Percentiles rank a stretch among this genome's conserved stretches.
Conservation (phyloP, 1,140 invertebrate species). For the Latrodectus geometricus region DNA sequence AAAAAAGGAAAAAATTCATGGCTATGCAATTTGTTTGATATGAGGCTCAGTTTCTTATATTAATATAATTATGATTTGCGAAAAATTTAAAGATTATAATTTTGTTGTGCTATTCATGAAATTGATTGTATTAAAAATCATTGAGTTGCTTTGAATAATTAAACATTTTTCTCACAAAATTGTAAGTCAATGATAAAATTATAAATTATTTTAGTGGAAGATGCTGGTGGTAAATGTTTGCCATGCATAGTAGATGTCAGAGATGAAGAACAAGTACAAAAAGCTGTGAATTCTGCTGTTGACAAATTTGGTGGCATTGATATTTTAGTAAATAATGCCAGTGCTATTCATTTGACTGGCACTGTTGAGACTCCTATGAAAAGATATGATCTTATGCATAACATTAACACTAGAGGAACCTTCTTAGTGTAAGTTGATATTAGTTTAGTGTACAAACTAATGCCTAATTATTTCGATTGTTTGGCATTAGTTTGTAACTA, state of each 20-base stretch:
- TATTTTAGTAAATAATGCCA: slow-evolving; percentile 95
- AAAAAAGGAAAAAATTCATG: no score
- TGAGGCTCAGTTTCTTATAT: no score
- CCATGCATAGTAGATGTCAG: slow-evolving; percentile 95
- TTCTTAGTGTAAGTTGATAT: slow-evolving; percentile 83
- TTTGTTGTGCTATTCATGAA: no score
- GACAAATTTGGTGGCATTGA: slow-evolving; percentile 97
- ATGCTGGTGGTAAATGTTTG: slow-evolving; percentile 87
- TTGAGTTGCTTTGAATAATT: slow-evolving; percentile 22
- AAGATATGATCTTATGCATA: slow-evolving; percentile 93
- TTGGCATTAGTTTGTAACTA: no score
- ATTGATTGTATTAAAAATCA: not conserved
- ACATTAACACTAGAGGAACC: slow-evolving; percentile 90
- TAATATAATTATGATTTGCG: no score
- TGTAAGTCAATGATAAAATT: no score
- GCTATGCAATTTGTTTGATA: no score
- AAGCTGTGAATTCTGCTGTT: slow-evolving; percentile 88
- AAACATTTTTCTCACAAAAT: no score
- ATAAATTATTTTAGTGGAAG: slow-evolving; percentile 79
- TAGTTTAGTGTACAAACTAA: not conserved
- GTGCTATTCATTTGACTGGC: slow-evolving; percentile 91
- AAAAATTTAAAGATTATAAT: no score
- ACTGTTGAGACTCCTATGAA: slow-evolving; percentile 95
- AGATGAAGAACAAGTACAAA: slow-evolving; percentile 83
- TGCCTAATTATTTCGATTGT: no score